Evolutionary conservation across 2,888 invertebrate species (phyloP).

Genomic region (Byasa hedistus): DNA sequence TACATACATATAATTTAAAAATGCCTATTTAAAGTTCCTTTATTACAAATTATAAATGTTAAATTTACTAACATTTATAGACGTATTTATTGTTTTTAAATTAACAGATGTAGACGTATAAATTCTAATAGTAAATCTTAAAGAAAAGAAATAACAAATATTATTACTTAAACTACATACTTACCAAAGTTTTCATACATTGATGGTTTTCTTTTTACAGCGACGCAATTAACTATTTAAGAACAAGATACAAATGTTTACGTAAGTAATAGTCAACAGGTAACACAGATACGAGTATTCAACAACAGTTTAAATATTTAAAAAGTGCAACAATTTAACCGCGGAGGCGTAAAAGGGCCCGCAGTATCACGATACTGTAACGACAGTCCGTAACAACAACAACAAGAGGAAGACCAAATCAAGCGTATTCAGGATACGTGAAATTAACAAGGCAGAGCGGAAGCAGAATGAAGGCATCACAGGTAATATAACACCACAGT

Average conservation of each 20-base stretch:
- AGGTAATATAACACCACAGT: conserved; percentile 44
- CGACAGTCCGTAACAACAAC: conserved; percentile 63
- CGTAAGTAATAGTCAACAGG: conserved; percentile 74
- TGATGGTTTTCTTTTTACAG: conserved; percentile 51
- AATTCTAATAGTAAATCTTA: no score
- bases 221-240: conserved; percentile 58
- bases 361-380: conserved; percentile 49
- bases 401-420: conserved; percentile 64
- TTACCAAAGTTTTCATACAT: conserved; percentile 1
- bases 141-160: neutral
- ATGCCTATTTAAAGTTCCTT: no score
- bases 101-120: no score
- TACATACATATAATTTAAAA: no score
- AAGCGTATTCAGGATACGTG: conserved; percentile 51
- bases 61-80: no score
- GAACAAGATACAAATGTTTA: conserved; percentile 60
- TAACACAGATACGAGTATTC: conserved; percentile 75
- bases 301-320: conserved; percentile 75
- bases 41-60: no score
- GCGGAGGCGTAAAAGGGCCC: conserved; percentile 42
- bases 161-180: conserved; percentile 2
- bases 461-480: conserved; percentile 71
- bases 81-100: no score
- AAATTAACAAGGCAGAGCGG: conserved; percentile 55
- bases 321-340: conserved; percentile 72